Conservation (phyloP, 2,888 invertebrate genomes). For the Apantesis nais region DNA sequence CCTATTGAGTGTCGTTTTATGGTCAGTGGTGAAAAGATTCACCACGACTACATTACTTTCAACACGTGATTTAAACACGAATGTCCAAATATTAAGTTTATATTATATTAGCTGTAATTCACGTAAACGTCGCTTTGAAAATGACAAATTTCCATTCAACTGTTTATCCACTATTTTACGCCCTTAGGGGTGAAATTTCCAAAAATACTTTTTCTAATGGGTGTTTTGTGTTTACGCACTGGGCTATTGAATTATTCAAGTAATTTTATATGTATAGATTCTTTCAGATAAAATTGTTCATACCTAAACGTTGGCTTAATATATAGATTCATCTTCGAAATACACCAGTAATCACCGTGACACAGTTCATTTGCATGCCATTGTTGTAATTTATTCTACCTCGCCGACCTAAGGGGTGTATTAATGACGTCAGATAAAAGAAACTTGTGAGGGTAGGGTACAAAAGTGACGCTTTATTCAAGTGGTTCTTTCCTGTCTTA, state of each 20-base stretch:
- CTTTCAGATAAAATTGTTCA: not conserved
- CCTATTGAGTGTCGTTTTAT: no score
- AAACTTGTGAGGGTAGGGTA: slow-evolving; percentile 15
- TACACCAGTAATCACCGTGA: not conserved
- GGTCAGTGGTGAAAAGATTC: no score
- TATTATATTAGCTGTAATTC: no score
- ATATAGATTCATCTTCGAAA: not conserved
- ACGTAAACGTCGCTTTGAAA: no score
- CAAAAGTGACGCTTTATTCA: slow-evolving; percentile 27
- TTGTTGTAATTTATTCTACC: slow-evolving; percentile 36
- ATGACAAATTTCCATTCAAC: no score
- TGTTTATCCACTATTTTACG: no score
- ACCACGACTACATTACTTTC: no score
- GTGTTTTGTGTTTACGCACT: not conserved
- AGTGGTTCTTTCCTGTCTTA: slow-evolving; percentile 16
- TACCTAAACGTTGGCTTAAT: no score
- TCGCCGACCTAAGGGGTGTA: slow-evolving; percentile 28
- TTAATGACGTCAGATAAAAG: slow-evolving; percentile 42
- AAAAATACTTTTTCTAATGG: no score
- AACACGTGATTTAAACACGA: no score
- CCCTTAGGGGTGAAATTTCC: no score
- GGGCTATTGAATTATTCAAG: not conserved
- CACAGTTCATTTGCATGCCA: slow-evolving; percentile 37
- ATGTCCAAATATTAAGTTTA: no score
- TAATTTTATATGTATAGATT: not conserved